phyloP scores from a whole-genome alignment of 2,888 invertebrate species.

The Xestoiulus laeticollis region DNA sequence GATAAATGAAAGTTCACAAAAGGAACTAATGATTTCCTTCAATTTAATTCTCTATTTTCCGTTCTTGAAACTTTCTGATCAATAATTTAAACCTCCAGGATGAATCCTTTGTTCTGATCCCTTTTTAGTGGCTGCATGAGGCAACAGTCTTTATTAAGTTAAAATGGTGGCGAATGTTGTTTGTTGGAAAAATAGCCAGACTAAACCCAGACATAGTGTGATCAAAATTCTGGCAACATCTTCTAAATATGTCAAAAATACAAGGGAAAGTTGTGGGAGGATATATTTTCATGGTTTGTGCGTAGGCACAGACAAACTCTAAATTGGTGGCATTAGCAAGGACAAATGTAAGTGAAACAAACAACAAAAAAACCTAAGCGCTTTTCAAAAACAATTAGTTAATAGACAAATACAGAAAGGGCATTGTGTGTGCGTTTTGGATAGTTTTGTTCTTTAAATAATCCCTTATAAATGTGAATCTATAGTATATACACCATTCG shows the following conservation, averaged over 20 bases:
- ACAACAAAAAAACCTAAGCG: too few relatives aligned
- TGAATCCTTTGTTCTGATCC: too few relatives aligned
- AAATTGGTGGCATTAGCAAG: neutral
- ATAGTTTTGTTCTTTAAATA: too few relatives aligned
- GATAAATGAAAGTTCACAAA: neutral
- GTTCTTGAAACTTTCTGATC: neutral
- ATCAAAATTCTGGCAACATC: neutral
- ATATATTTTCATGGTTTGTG: neutral
- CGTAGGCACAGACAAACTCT: neutral
- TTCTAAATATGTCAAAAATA: neutral
- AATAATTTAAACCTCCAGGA: too few relatives aligned
- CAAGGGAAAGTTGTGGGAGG: neutral
- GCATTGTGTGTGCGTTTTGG: too few relatives aligned
- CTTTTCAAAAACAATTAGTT: too few relatives aligned
- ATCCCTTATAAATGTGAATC: too few relatives aligned
- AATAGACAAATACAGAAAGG: too few relatives aligned
- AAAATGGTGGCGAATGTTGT: neutral
- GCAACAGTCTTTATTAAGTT: neutral
- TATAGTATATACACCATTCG: too few relatives aligned
- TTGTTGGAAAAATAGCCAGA: neutral
- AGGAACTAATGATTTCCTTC: neutral
- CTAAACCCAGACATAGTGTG: neutral
- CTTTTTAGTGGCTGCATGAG: neutral
- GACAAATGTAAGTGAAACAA: too few relatives aligned
- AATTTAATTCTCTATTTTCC: neutral